Base-by-base conservation (phyloP, 2,888 invertebrate species). In the Stenotaenia linearis region DNA sequence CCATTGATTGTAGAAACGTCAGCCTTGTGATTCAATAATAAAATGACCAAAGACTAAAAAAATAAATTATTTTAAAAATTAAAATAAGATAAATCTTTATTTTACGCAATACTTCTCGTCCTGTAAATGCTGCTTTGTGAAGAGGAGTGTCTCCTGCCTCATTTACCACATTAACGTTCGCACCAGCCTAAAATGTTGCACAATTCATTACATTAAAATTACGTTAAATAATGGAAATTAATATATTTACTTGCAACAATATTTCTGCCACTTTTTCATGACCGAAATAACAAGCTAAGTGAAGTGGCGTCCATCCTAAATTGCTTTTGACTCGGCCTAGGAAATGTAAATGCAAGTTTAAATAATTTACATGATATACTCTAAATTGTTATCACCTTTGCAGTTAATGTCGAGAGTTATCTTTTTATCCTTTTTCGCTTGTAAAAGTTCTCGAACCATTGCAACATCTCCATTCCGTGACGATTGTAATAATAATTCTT, bases 81-180 rank as follows among this genome's bases (percentile, higher is more conserved):
- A 25, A 12, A 78, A 12, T 9, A 76, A 15, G n/a, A 40, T 37
- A 80, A 23, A n/a, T 82, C 30, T 18, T 1, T 32, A n/a, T 21
- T 78, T n/a, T 37, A 76, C 23, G 50, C 80, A 83, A 83, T 83
- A 91, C 91, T 89, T 90, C 90, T 86, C 91, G 88, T 0, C 91
- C 91, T 83, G 91, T 91, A 85, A 90, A 91, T 6, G 91, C 90
- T 21, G 92, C 91, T 83, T 91, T 90, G 83, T 92, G 91, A 37
- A 91, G 84, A 0, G 91, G 88, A 0, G 91, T 91, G 84, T 91
- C 91, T 0, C 91, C 91, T 23, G 88, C 88, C 82, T 90, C 90
- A 84, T 91, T 91, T 32, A 90, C 88, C 61, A 89, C 88, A 83
- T 91, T 90, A 0, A 90, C 89, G 83, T 89, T 88, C 0, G 89